Base-by-base conservation (phyloP, 1,140 invertebrate species). In the Heliconius nattereri region DNA sequence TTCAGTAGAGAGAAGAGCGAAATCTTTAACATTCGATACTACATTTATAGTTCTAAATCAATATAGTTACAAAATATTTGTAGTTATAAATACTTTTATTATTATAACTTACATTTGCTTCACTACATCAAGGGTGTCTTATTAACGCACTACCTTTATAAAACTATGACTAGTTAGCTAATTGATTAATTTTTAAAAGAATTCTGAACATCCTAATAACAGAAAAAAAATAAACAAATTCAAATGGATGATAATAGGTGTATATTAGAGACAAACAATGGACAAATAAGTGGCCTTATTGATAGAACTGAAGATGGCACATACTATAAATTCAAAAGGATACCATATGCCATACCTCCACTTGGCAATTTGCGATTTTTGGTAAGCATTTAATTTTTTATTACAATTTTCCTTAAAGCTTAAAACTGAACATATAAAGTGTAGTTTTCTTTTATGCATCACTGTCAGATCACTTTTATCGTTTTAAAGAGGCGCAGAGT, bases 271-370 rank as follows among this genome's bases (percentile, higher is more conserved):
- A 89, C 85, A 32, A 84, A 77, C 66, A 81, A 90, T 78, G 92
- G 92, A 8, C 85, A 85, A n/a, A 84, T 93, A 60, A 86, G 88
- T 85, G 92, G 92, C 71, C 87, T 80, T 77, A 82, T 89, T 78
- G 89, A 91, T 2, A 89, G 73, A 83, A 87, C 29, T 6, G 83
- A 87, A 71, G 79, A 87, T 32, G 82, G 84, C 57, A 86, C 82
- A 60, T 90, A 84, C 57, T 95, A 94, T 73, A 95, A 94, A 83
- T 96, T 96, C 82, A 95, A 95, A 74, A 95, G 95, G 20, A 96
- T 96, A 81, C 96, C 96, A 1, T 96, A 95, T 84, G 96, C 96
- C 0, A 94, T 95, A 79, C 95, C 96, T 73, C 96, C 95, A 71
- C 72, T 96, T 20, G 95, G 95, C 20, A 75, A 85, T 3, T 85